A percentile compares a stretch with the other conserved stretches of the same genome.
Evolutionary conservation across 2,888 invertebrate species (phyloP).

Genomic region (Diaphora mendica): DNA sequence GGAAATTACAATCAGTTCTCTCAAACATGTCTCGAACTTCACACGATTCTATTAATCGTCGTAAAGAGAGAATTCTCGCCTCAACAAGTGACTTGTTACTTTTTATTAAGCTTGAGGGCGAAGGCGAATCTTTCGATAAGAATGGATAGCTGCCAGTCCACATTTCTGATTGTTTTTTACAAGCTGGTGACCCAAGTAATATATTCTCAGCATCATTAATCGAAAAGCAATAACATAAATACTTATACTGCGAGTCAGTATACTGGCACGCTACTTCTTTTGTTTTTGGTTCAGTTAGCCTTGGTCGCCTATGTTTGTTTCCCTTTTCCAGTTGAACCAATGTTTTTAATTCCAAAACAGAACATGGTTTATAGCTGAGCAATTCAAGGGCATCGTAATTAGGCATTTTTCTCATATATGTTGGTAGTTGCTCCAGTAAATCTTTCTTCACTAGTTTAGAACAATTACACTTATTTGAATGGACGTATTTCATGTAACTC

Average conservation of each 20-base stretch:
- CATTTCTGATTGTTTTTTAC: not conserved
- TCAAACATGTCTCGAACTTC: constrained; percentile 70
- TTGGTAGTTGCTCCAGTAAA: constrained; percentile 70
- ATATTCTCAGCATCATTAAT: constrained; percentile 55
- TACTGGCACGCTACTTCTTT: constrained; percentile 66
- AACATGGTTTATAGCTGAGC: constrained; percentile 70
- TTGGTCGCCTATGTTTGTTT: constrained; percentile 34
- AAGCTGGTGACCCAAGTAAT: not conserved
- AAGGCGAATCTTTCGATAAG: constrained; percentile 50
- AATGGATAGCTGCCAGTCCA: constrained; percentile 28
- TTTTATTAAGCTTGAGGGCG: constrained; percentile 49
- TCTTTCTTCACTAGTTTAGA: constrained; percentile 68
- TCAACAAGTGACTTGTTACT: constrained; percentile 57
- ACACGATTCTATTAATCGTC: constrained; percentile 59
- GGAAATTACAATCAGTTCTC: constrained; percentile 57
- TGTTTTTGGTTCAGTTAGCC: constrained; percentile 45
- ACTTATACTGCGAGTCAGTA: constrained; percentile 65
- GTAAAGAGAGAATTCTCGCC: constrained; percentile 64
- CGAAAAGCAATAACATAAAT: constrained; percentile 70
- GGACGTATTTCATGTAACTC: constrained; percentile 65
- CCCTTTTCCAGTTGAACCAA: constrained; percentile 63
- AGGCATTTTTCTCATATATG: constrained; percentile 74
- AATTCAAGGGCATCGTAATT: constrained; percentile 61
- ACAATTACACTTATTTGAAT: constrained; percentile 66
- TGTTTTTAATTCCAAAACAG: constrained; percentile 57